A percentile compares a stretch with the other conserved stretches of the same genome.
Conservation (phyloP, 2,888 invertebrate species). For the Chesias legatella region DNA sequence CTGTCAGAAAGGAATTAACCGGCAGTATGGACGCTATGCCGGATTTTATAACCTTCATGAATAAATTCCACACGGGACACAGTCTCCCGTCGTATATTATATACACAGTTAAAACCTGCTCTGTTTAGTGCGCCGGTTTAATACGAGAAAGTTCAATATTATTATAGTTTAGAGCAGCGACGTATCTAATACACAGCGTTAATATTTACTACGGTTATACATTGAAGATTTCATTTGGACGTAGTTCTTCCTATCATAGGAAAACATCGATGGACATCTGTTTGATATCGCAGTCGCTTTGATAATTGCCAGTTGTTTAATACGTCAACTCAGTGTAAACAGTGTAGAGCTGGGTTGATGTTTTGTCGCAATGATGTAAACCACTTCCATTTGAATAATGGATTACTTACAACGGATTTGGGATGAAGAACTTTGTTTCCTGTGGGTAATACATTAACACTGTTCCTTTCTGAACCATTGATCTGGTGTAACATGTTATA, state of each 20-base stretch:
- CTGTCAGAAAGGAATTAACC: conserved; percentile 64
- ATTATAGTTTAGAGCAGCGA: conserved; percentile 35
- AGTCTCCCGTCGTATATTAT: conserved; percentile 63
- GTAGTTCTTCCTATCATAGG: conserved; percentile 32
- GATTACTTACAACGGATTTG: too few relatives aligned
- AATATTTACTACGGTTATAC: conserved; percentile 4
- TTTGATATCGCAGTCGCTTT: too few relatives aligned
- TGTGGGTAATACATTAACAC: too few relatives aligned
- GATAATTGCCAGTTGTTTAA: conserved; percentile 4
- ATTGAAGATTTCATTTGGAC: conserved; percentile 11
- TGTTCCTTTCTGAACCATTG: too few relatives aligned
- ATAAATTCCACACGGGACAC: conserved; percentile 64
- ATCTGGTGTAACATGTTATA: too few relatives aligned
- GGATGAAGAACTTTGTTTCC: too few relatives aligned
- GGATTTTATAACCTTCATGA: conserved; percentile 76
- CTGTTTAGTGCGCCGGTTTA: conserved; percentile 50
- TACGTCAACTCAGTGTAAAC: conserved; percentile 19
- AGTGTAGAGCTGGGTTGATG: conserved; percentile 8
- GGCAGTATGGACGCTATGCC: conserved; percentile 51
- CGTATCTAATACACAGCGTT: conserved; percentile 30
- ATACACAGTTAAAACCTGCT: conserved; percentile 52
- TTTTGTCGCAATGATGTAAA: conserved; percentile 6
- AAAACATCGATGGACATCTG: conserved; percentile 22
- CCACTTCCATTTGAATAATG: too few relatives aligned
- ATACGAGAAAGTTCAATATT: conserved; percentile 40